Base-by-base conservation (phyloP, 2,113 vertebrate genomes). In the Thalassarche chlororhynchos region DNA sequence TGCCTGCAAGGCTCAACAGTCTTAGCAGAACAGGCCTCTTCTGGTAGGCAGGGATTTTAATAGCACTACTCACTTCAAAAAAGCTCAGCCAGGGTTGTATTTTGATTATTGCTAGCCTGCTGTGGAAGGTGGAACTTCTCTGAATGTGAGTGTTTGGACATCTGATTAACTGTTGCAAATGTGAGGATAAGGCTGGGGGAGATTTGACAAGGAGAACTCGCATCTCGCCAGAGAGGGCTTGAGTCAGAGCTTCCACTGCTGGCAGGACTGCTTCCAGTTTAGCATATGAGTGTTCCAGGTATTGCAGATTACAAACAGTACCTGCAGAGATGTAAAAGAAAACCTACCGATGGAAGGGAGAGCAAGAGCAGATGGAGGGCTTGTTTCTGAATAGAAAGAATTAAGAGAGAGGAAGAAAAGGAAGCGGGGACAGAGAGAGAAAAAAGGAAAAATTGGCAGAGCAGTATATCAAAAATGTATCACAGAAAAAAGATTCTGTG, bases 1-100 rank as follows among this genome's bases (percentile, higher is more conserved):
- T 78, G 57, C 97, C 93, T 96, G 87, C 87, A 36, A 96, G 92
- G 86, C 77, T 91, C 66, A 96, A 77, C 84, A 82, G 54, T 82
- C 44, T 54, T 54, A 65, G 77, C 14, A 76, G 42, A 65, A 58
- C 87, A 96, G 78, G 71, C 47, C 12, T 89, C 65, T 66, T 90
- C 86, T 69, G 47, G 32, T 81, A 90, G 61, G 44, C 75, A 86
- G 91, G 58, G 70, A 87, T 95, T 97, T 95, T 78, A 90, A 78
- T 66, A 81, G 75, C 95, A 86, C 87, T 69, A n/a, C 52, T 95
- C 55, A 87, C 89, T 90, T 91, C 60, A 96, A 87, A 93, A 81
- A 82, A 94, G 80, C 52, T 88, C 60, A 81, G 68, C 28, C 40
- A 38, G 72, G 64, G 85, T 3, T 60, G n/a, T 54, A 52, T 72